These are phyloP conservation scores for Dromas ardeola DNA, from an alignment of 2,113 vertebrate species.

Conservation along the genomic window DNA sequence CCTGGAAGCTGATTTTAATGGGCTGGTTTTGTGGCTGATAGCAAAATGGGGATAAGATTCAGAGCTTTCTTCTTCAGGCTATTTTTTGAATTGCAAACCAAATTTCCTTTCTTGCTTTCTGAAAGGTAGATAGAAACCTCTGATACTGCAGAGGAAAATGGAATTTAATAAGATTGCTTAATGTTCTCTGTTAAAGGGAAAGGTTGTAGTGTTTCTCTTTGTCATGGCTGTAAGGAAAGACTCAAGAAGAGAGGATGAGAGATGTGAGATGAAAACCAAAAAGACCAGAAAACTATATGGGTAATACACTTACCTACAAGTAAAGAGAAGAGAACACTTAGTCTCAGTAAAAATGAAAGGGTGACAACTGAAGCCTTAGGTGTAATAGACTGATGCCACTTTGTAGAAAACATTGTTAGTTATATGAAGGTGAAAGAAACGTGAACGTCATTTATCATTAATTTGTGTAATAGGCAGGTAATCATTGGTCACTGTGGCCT, in stretches of 20 bases:
- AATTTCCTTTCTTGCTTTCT: not conserved
- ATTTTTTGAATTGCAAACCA: not conserved
- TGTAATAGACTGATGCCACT: not conserved
- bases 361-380: not conserved
- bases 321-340: not conserved
- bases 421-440: not conserved
- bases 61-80: not conserved
- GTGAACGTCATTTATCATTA: not conserved
- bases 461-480: not conserved
- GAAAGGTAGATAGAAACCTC: not conserved
- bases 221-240: not conserved
- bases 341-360: not conserved
- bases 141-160: not conserved
- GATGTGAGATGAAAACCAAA: not conserved
- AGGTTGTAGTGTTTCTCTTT: not conserved
- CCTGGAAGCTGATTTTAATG: constrained; percentile 42
- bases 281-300: not conserved
- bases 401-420: not conserved
- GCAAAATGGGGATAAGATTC: not conserved
- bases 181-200: not conserved
- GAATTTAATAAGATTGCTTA: not conserved
- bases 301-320: not conserved
- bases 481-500: not conserved
- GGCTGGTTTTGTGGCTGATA: not conserved
- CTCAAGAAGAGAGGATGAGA: not conserved